These are phyloP conservation scores for Telmatherina bonti DNA, from an alignment of 2,797 vertebrate genomes.

Conservation along the genomic window DNA sequence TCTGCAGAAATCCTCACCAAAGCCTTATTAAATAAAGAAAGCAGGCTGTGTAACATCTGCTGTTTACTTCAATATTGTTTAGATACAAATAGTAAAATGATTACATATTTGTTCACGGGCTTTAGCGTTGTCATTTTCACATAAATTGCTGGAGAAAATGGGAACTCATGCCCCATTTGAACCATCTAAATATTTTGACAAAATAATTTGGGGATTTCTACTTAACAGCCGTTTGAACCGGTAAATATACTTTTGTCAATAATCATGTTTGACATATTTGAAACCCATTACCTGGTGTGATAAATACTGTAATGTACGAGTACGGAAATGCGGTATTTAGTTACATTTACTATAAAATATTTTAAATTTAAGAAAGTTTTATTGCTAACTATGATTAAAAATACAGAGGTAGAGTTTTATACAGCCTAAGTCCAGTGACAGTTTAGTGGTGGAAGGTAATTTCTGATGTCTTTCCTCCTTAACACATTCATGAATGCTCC, in stretches of 20 bases:
- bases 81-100: not conserved
- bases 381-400: too few relatives aligned
- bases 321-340: too few relatives aligned
- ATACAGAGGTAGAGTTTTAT: not conserved
- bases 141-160: not conserved
- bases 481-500: too few relatives aligned
- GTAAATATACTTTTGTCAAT: not conserved
- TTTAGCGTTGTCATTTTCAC: not conserved
- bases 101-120: not conserved
- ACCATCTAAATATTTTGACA: not conserved
- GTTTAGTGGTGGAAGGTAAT: too few relatives aligned
- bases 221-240: not conserved
- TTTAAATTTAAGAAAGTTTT: too few relatives aligned
- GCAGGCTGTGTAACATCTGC: slow-evolving; percentile 6
- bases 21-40: not conserved
- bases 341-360: too few relatives aligned
- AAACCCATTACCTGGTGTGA: not conserved
- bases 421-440: not conserved
- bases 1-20: slow-evolving; percentile 5
- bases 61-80: slow-evolving; percentile 3
- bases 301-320: not conserved
- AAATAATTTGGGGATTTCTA: not conserved
- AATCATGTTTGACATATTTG: not conserved
- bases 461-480: too few relatives aligned
- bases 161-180: not conserved